Evolutionary conservation across 2,888 invertebrate species (phyloP), one percentile per base, ranked within the genome.

Genomic region (Unio pictorum): DNA sequence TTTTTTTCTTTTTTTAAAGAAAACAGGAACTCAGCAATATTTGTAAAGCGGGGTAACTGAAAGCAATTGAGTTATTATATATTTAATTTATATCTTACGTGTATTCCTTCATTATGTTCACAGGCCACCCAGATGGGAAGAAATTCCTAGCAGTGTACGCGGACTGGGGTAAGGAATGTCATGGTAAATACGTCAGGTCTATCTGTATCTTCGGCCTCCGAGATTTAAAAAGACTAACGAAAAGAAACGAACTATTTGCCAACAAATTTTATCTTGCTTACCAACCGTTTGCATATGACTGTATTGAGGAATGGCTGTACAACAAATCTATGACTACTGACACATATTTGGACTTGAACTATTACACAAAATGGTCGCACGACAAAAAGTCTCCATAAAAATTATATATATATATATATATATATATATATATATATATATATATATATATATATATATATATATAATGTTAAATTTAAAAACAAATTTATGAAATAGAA

Each of bases 141-240:
- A 83, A 81, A 0, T 88, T 85, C 81, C 62, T 87, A 7, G 81
- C 86, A 5, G 81, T 84, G 15, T 88, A 80, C 73, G 87, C 84
- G 30, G 79, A 81, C 60, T 88, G 88, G 88, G 83, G 82, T 20
- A 79, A 78, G 57, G 80, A 76, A 6, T 88, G 88, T 72, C 57
- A 72, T 8, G 87, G 88, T 0, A 83, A 81, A 64, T 78, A 77
- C 34, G 84, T 87, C 3, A 78, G 85, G 18, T 86, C 86, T 1
- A 81, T 89, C 7, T 89, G 89, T 64, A 80, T 88, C 1, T 88
- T 83, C 69, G 87, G 87, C 0, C 74, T 87, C 0, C 78, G 80
- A 18, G 88, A 88, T 68, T 72, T 86, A 4, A 72, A 78, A 1
- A 77, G 78, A 73, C 78, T 89, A 18, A 68, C 76, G 3, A 72